Base-by-base conservation (phyloP, 2,797 vertebrate species). In the Centroberyx gerrardi region DNA sequence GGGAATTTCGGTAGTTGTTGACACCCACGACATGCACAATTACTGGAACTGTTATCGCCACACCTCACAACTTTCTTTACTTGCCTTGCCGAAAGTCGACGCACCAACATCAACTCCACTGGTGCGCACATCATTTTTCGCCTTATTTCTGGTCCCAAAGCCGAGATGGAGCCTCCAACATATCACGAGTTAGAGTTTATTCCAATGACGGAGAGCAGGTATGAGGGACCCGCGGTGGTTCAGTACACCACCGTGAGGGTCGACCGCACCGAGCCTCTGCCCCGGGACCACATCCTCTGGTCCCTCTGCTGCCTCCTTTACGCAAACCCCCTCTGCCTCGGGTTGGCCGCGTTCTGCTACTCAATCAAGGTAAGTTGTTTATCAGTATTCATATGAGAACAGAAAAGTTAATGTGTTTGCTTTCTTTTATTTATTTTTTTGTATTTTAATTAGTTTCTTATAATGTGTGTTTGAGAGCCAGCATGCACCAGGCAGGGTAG, bases 251-350 rank as follows among this genome's bases (percentile, higher is more conserved):
- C 17, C 0, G 38, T 85, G 62, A 52, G 22, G 58, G 14, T 83
- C 7, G 0, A 0, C 40, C 5, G 42, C n/a, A 0, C 14, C 3
- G 77, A 85, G 6, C 69, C 53, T 0, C 36, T 3, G 8, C 22
- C 42, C 40, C 28, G 13, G 42, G 61, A 62, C 22, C 13, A 62
- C 42, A 29, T 95, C 36, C 0, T 94, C 40, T 96, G 95, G 95
- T 96, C 95, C 12, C 29, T 96, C 84, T 94, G 94, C 90, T 96
- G 92, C 87, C 88, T 93, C 4, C 29, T 94, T 65, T 95, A 94
- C 85, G 92, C 95, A 89, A 96, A 96, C 73, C 84, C 94, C 64
- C 95, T 92, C 76, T 96, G 96, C 2, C 90, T 96, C 0, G 95
- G 95, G n/a, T 92, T 96, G 53, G 86, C 94, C 70, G 95, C 96